phyloP scores from a whole-genome alignment of 1,140 invertebrate species.

The Galleria mellonella region DNA sequence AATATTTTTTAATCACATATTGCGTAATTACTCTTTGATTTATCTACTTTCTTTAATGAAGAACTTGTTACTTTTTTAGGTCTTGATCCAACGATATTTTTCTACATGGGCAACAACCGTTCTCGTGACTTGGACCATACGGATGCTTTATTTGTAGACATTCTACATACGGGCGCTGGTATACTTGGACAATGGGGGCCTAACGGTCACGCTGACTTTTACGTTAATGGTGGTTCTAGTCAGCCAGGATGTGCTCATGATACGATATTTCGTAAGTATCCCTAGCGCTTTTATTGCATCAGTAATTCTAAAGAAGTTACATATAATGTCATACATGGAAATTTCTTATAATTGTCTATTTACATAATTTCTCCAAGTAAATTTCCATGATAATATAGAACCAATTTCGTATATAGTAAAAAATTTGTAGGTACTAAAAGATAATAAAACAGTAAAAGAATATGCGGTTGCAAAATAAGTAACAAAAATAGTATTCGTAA shows the following conservation, averaged over 20 bases:
- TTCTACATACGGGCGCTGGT: constrained; percentile 91
- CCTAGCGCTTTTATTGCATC: no score
- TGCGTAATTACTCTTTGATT: no score
- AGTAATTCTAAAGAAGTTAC: no score
- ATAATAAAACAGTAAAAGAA: no score
- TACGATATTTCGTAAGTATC: constrained; percentile 84
- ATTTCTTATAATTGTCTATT: neutral
- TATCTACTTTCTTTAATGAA: no score
- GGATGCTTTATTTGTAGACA: constrained; percentile 91
- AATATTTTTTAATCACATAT: no score
- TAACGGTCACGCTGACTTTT: constrained; percentile 92
- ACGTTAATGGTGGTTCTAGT: constrained; percentile 91
- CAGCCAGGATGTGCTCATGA: constrained; percentile 89
- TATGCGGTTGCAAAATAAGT: no score
- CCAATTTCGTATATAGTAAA: no score
- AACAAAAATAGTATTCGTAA: no score
- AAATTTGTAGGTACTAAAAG: no score
- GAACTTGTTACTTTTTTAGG: constrained; percentile 56
- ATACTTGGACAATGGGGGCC: constrained; percentile 90
- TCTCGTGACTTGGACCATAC: constrained; percentile 87
- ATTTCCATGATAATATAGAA: no score
- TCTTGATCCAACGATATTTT: constrained; percentile 88
- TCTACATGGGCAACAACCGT: constrained; percentile 86
- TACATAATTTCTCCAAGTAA: no score
- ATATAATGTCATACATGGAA: neutral